Evolutionary conservation across 2,888 invertebrate species (phyloP).

Genomic region (Campoplex nolae): DNA sequence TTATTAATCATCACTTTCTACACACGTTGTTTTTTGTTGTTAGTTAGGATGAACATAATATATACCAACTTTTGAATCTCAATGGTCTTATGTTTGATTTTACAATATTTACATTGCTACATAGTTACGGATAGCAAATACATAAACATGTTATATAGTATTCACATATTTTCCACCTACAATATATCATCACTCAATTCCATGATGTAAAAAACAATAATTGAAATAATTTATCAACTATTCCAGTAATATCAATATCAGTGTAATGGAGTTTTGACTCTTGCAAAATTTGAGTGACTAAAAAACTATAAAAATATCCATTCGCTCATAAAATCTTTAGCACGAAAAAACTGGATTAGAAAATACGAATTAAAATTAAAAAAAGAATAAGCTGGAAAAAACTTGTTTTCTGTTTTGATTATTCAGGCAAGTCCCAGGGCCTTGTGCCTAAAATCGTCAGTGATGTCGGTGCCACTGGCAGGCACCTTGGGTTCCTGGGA

Average conservation of each 20-base stretch:
- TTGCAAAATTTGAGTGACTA: no score
- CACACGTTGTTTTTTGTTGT: no score
- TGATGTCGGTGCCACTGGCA: slow-evolving; percentile 75
- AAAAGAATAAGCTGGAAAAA: neutral
- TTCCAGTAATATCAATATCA: neutral
- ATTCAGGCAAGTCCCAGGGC: slow-evolving; percentile 81
- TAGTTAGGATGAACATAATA: no score
- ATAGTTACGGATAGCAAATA: neutral
- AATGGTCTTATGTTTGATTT: no score
- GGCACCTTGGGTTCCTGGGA: slow-evolving; percentile 83
- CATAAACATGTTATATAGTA: neutral
- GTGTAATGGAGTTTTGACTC: no score
- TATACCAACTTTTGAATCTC: no score
- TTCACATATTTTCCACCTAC: neutral
- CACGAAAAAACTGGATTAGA: neutral
- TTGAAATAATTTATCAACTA: neutral
- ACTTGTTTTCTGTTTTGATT: slow-evolving; percentile 27
- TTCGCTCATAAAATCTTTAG: no score
- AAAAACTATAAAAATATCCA: neutral
- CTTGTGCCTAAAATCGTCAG: slow-evolving; percentile 77
- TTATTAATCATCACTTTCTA: no score
- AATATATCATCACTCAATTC: neutral
- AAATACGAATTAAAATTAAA: neutral
- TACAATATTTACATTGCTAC: neutral
- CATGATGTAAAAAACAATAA: neutral